Percentiles rank a stretch among this genome's conserved stretches.
These are phyloP conservation scores for Cercopithecus mona DNA, from an alignment of 2,113 vertebrate genomes.

Conservation along the genomic window DNA sequence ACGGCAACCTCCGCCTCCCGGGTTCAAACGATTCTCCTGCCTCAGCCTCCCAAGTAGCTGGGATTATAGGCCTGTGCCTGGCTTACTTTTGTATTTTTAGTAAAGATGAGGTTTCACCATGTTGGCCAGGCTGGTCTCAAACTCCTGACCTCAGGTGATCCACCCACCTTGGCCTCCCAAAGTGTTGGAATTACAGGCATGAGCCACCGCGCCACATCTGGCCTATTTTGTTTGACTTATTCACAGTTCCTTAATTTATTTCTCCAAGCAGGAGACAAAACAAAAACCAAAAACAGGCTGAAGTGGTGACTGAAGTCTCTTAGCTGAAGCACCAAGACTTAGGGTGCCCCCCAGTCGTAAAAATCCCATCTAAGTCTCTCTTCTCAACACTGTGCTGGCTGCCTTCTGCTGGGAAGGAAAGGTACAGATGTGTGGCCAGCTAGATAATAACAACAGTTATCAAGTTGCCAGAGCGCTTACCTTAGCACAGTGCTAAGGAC, in stretches of 20 bases:
- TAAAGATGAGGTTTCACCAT: too few species aligned
- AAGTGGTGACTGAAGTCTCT: not conserved
- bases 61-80: too few species aligned
- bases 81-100: too few species aligned
- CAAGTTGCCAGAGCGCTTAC: not conserved
- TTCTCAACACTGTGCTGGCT: not conserved
- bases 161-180: too few species aligned
- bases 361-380: not conserved
- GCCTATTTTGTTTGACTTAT: not conserved
- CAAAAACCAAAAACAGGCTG: not conserved
- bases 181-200: too few species aligned
- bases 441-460: not conserved
- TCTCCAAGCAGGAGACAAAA: slow-evolving; percentile 31
- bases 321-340: not conserved
- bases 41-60: too few species aligned
- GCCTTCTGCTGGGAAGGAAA: not conserved
- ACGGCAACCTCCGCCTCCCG: too few species aligned
- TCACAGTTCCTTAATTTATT: not conserved
- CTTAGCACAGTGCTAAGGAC: not conserved
- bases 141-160: too few species aligned
- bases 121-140: too few species aligned
- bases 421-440: too few species aligned
- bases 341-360: not conserved
- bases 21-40: too few species aligned
- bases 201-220: too few species aligned